Evolutionary conservation across 1,140 invertebrate species (phyloP).

Genomic region (Notospermus geniculatus): DNA sequence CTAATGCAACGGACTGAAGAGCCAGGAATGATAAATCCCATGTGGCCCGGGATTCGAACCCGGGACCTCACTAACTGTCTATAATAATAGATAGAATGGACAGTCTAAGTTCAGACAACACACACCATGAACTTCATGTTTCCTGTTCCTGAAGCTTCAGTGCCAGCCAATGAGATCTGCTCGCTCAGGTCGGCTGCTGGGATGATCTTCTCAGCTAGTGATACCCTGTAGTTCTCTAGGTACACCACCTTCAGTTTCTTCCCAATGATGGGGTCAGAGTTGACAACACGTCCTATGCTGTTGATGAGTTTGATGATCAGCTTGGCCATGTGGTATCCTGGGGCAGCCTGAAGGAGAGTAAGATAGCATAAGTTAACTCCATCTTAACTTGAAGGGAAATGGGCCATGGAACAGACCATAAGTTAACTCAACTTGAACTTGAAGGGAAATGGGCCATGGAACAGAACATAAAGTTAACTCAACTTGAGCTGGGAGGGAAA

Average conservation of each 20-base stretch:
- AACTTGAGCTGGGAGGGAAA: no score
- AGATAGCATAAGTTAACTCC: no score
- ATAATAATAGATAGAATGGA: not conserved
- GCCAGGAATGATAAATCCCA: no score
- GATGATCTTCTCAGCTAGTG: constrained; percentile 96
- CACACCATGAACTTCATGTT: constrained; percentile 87
- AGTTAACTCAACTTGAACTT: no score
- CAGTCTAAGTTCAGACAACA: not conserved
- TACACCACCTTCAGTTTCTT: constrained; percentile 94
- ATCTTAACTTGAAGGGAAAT: no score
- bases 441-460: no score
- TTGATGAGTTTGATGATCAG: constrained; percentile 95
- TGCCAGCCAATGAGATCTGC: constrained; percentile 97
- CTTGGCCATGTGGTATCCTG: constrained; percentile 97
- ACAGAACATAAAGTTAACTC: no score
- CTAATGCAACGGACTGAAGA: no score
- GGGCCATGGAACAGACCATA: no score
- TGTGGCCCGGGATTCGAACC: no score
- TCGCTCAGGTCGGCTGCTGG: constrained; percentile 97
- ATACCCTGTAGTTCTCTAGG: constrained; percentile 97
- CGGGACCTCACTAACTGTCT: no score
- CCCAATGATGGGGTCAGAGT: constrained; percentile 96
- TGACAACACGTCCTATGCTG: constrained; percentile 82
- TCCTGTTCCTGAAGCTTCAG: constrained; percentile 94
- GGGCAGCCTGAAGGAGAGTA: constrained; percentile 81